phyloP scores from a whole-genome alignment of 2,797 vertebrate genomes.

The Sebastes nivosus region DNA sequence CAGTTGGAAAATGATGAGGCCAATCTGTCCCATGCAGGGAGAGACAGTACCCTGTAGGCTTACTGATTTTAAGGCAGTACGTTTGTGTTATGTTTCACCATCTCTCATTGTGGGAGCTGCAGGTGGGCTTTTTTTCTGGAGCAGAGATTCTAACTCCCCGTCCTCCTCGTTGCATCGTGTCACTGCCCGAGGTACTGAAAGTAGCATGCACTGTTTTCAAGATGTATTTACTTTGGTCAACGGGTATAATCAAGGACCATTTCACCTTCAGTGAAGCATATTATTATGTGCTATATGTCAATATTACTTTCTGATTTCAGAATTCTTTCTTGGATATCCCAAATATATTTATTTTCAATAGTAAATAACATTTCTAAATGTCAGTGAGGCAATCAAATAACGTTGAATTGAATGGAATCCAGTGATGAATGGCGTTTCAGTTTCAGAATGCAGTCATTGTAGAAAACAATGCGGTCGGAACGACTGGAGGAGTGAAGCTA shows the following conservation, averaged over 20 bases:
- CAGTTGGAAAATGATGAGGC: constrained; percentile 70
- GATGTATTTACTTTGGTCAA: constrained; percentile 43
- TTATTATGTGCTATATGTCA: constrained; percentile 40
- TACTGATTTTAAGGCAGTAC: constrained; percentile 62
- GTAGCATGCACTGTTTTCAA: constrained; percentile 29
- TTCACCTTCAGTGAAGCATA: constrained; percentile 48
- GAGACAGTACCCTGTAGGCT: constrained; percentile 64
- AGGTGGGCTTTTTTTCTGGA: constrained; percentile 53
- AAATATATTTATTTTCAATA: constrained; percentile 34
- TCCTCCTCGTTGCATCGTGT: constrained; percentile 4
- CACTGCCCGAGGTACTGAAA: constrained; percentile 14
- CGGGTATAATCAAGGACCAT: constrained; percentile 33
- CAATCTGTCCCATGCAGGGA: constrained; percentile 67
- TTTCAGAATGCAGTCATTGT: not conserved
- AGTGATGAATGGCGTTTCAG: constrained; percentile 27
- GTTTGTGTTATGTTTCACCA: constrained; percentile 57
- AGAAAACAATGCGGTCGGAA: constrained; percentile 1
- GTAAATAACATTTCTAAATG: constrained; percentile 36
- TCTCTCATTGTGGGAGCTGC: constrained; percentile 67
- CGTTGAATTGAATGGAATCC: constrained; percentile 24
- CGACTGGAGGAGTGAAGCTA: not conserved
- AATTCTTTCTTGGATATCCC: constrained; percentile 9
- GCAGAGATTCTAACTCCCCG: constrained; percentile 22
- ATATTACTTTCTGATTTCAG: constrained; percentile 33
- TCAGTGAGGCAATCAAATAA: constrained; percentile 37